These are phyloP conservation scores for Brevimyrus niger DNA, from an alignment of 2,113 vertebrate genomes.

Conservation along the genomic window DNA sequence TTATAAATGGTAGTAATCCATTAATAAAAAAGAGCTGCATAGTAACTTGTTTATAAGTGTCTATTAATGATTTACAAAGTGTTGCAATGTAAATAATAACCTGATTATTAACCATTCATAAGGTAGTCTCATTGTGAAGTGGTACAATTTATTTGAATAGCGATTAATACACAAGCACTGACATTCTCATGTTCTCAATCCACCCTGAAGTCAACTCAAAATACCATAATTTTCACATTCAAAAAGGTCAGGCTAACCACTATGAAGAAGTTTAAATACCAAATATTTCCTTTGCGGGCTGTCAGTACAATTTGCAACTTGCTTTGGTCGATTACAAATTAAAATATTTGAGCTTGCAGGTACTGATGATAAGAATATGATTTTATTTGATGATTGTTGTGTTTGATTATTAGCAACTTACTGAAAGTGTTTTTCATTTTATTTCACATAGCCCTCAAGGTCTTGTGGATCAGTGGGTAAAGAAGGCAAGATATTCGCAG, in stretches of 20 bases:
- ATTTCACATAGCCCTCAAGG: not conserved
- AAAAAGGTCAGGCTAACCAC: not conserved
- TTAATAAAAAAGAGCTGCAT: not conserved
- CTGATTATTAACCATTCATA: not conserved
- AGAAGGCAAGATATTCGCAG: not conserved
- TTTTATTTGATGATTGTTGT: not conserved
- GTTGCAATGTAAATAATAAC: not conserved
- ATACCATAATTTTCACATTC: not conserved
- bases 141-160: not conserved
- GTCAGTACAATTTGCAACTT: not conserved
- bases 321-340: not conserved
- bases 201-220: not conserved
- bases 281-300: not conserved
- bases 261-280: not conserved
- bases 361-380: not conserved
- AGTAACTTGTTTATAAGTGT: not conserved
- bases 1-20: not conserved
- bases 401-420: not conserved
- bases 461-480: not conserved
- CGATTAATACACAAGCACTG: not conserved
- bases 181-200: not conserved
- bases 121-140: not conserved
- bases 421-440: not conserved
- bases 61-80: not conserved
- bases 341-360: not conserved